Evolutionary conservation across 2,888 invertebrate species (phyloP).

Genomic region (Caenorhabditis sp.): DNA sequence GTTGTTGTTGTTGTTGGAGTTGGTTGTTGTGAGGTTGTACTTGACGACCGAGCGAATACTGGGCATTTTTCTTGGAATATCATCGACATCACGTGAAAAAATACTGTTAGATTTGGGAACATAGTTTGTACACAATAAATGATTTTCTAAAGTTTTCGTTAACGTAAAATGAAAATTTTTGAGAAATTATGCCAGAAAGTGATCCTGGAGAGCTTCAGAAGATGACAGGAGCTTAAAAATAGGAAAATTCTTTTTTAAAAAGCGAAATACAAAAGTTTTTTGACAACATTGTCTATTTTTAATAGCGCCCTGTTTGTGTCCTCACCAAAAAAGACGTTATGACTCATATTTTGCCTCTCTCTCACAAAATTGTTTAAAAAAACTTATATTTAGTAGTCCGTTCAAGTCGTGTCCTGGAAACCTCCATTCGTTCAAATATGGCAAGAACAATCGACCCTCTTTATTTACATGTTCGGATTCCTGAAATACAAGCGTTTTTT

Average conservation of each 20-base stretch:
- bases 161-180: no score
- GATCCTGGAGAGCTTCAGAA: no score
- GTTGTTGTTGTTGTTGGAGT: constrained; percentile 67
- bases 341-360: not conserved
- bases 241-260: no score
- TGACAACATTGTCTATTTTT: no score
- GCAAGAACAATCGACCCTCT: constrained; percentile 90
- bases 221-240: no score
- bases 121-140: no score
- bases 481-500: constrained; percentile 9
- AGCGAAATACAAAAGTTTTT: no score
- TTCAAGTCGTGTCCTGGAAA: constrained; percentile 83
- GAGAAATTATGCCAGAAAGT: no score
- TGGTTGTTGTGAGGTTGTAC: constrained; percentile 26
- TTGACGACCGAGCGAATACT: constrained; percentile 75
- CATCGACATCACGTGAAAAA: constrained; percentile 79
- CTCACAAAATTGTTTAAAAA: constrained; percentile 5
- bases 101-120: not conserved
- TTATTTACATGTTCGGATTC: constrained; percentile 53
- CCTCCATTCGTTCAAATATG: constrained; percentile 92
- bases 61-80: constrained; percentile 95
- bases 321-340: constrained; percentile 1
- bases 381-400: constrained; percentile 81
- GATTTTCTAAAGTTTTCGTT: no score
- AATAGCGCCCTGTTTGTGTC: not conserved